phyloP scores from a whole-genome alignment of 2,113 vertebrate species.

The Megatriorchis doriae region DNA sequence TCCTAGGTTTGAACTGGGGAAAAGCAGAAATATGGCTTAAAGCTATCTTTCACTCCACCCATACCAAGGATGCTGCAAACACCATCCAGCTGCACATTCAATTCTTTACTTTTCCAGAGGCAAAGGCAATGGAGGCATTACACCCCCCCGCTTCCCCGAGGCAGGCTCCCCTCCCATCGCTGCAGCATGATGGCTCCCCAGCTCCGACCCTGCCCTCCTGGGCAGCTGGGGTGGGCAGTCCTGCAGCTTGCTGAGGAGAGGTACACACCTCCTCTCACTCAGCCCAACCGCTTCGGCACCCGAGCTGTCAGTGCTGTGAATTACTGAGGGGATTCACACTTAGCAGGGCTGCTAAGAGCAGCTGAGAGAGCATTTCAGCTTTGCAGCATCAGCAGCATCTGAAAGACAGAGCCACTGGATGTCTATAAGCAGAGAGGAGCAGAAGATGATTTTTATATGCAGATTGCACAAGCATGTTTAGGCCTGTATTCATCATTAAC shows the following conservation, averaged over 20 bases:
- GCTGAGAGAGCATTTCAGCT: neutral
- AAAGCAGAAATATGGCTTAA: neutral
- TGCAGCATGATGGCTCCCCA: fast-evolving
- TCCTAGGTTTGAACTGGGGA: neutral
- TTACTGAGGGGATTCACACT: neutral
- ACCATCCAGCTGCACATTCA: neutral
- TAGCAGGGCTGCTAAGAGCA: neutral
- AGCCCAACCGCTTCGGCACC: neutral
- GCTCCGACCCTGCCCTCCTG: neutral
- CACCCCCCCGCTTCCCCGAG: neutral
- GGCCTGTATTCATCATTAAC: neutral
- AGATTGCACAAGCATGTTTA: neutral
- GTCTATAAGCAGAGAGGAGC: neutral
- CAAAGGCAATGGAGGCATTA: neutral
- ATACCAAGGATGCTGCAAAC: neutral
- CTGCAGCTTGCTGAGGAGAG: neutral
- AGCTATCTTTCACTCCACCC: neutral
- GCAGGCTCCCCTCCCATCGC: neutral
- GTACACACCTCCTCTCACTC: neutral
- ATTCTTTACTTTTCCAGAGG: neutral
- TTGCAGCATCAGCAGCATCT: neutral
- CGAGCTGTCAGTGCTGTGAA: neutral
- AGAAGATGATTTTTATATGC: neutral
- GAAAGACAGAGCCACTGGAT: neutral
- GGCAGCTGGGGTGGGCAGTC: neutral